These are phyloP conservation scores for Drosophila nikananu DNA, from an alignment of 1,140 invertebrate genomes.

Conservation along the genomic window DNA sequence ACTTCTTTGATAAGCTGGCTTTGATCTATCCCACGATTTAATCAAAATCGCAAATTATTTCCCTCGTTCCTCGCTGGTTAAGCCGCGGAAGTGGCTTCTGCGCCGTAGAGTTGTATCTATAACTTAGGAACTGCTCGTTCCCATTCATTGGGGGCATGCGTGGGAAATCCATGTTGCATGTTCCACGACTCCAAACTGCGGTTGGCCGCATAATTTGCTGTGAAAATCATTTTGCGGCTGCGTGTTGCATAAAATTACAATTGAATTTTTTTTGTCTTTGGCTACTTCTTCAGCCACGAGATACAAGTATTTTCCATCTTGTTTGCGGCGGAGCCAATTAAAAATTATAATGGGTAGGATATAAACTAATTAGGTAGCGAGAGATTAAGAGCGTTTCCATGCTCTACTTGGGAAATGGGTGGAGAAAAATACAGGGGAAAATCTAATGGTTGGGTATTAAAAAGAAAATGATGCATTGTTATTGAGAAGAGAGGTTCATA, in stretches of 20 bases:
- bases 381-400: conserved; percentile 51
- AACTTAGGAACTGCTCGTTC: conserved; percentile 41
- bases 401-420: conserved; percentile 26
- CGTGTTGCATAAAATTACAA: conserved; percentile 82
- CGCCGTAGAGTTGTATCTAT: conserved; percentile 13
- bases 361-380: conserved; percentile 60
- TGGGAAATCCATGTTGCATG: conserved; percentile 77
- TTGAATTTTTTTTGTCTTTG: conserved; percentile 46
- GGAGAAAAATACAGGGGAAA: conserved; percentile 2
- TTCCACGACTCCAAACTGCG: conserved; percentile 52
- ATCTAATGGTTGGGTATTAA: neutral
- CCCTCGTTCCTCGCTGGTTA: conserved; percentile 21
- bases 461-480: neutral
- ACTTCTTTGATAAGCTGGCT: conserved; percentile 58
- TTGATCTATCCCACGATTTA: conserved; percentile 81
- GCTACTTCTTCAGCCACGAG: neutral
- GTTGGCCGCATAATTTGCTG: conserved; percentile 81
- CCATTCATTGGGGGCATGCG: conserved; percentile 64
- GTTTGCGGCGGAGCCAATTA: conserved; percentile 60
- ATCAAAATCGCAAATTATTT: conserved; percentile 80
- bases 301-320: conserved; percentile 20
- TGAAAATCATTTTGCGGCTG: conserved; percentile 79
- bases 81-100: conserved; percentile 66
- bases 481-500: neutral
- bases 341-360: conserved; percentile 56